Evolutionary conservation across 2,797 vertebrate species (phyloP), one percentile per base, ranked within the genome.

Genomic region (Adelosebastes latens): DNA sequence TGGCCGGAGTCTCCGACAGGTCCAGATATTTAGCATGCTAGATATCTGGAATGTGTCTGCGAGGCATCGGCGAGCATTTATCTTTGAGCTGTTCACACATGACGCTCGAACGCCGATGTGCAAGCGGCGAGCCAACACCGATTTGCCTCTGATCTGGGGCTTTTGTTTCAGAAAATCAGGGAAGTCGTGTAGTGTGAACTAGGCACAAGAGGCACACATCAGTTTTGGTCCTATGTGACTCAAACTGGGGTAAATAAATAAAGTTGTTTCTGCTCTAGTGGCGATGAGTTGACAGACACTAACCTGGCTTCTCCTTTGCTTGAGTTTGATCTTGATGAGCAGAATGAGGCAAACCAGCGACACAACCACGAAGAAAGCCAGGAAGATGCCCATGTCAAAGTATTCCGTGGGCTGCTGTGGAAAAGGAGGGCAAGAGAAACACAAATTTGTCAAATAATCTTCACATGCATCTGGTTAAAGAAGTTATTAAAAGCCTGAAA

Each of bases 381-480:
- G 92, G 94, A 99, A 99, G 92, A 99, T 99, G 46, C 99, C 99
- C 98, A 99, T 99, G 93, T 99, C 99, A 18, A 99, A 99, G 91
- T 99, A 99, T 67, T 99, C 98, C 0, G 98, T 98, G 56, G 98
- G 98, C 97, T 99, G 98, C 97, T 98, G 93, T 90, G 91, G 65
- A 83, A 86, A 53, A 88, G 25, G 75, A 70, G 61, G 7, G 4
- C 2, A 8, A 78, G 27, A 84, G 27, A 81, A 77, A 88, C 29
- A 85, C 42, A 84, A 1, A 52, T 24, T 4, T 79, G 81, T 90
- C 64, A 83, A 87, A 85, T 83, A 24, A 72, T 70, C 31, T 80
- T 63, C 18, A 32, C 60, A 42, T 59, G 25, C 8, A 32, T 16
- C 67, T 31, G 18, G 10, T 77, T 34, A 0, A 49, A 24, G 61